phyloP scores from a whole-genome alignment of 2,888 invertebrate species.

The Cosmorhoe ocellata region DNA sequence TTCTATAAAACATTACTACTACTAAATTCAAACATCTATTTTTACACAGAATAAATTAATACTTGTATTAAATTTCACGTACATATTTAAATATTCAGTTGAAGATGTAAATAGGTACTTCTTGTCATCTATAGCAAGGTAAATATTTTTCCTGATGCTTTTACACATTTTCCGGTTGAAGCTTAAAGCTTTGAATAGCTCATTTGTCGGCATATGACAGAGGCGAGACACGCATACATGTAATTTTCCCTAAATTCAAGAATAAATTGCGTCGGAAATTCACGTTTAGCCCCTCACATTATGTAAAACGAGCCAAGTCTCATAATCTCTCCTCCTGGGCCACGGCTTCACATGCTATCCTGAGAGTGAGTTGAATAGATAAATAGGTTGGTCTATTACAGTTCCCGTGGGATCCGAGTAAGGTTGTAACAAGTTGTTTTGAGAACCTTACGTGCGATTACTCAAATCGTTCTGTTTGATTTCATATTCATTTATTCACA shows the following conservation, averaged over 20 bases:
- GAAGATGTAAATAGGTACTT: too few species aligned
- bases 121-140: too few species aligned
- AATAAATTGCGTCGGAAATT: conserved; percentile 9
- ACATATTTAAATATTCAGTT: too few species aligned
- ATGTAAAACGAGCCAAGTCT: conserved; percentile 11
- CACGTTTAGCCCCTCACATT: conserved; percentile 3
- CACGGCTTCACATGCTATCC: conserved; percentile 1
- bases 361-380: conserved; percentile 14
- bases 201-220: background rate
- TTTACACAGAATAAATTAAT: too few species aligned
- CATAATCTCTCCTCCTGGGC: conserved; percentile 4
- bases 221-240: background rate
- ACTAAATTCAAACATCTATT: too few species aligned
- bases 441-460: background rate
- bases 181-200: background rate
- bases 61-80: too few species aligned
- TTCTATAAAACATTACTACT: too few species aligned
- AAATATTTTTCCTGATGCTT: too few species aligned
- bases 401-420: background rate
- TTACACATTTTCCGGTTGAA: too few species aligned
- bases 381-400: conserved; percentile 9
- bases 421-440: conserved; percentile 1
- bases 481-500: too few species aligned
- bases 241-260: conserved; percentile 8
- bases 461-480: too few species aligned